Evolutionary conservation across 2,797 vertebrate genomes (phyloP), one percentile per base, ranked within the genome.

Genomic region (Ctenopoma kingsleyae): DNA sequence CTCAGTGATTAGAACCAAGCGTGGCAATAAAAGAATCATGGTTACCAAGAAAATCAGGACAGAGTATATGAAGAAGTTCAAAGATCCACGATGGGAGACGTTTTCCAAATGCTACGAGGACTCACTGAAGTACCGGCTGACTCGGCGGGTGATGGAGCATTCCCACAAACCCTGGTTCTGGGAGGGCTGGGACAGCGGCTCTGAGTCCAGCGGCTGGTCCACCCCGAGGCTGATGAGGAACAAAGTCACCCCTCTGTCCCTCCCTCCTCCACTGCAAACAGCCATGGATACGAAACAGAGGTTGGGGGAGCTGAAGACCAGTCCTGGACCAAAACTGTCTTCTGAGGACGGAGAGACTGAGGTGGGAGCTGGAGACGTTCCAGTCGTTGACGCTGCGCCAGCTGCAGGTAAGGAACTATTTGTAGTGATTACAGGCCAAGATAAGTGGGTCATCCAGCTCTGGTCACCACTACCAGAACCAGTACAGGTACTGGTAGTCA

Each of bases 61-160:
- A 8, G 97, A 98, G 83, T 97, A 98, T 74, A 98, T 98, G 97
- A 97, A 97, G 91, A 95, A 95, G 78, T 98, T 95, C 88, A 93
- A 91, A 50, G 96, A 97, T 63, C 97, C 97, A 15, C 92, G 94
- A 51, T 98, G 97, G 97, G 97, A 97, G 72, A 95, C 95, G 13
- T 97, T 95, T 72, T 95, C 95, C 48, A 95, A 95, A 74, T 96
- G 95, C 76, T 98, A 97, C 83, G 95, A 96, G 76, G 97, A 97
- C 90, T 95, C 96, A 46, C 80, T 97, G 84, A 95, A 92, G 74
- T 98, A 98, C 92, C 94, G 97, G 3, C 89, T 95, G 80, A 95
- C 93, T 71, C 94, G 97, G 23, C 92, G 97, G 58, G 85, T 97
- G 43, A 94, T 98, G 92, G 97, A 98, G 82, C 96, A 97, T 47